Evolutionary conservation across 2,888 invertebrate genomes (phyloP).

Genomic region (Drosophila gaucha): DNA sequence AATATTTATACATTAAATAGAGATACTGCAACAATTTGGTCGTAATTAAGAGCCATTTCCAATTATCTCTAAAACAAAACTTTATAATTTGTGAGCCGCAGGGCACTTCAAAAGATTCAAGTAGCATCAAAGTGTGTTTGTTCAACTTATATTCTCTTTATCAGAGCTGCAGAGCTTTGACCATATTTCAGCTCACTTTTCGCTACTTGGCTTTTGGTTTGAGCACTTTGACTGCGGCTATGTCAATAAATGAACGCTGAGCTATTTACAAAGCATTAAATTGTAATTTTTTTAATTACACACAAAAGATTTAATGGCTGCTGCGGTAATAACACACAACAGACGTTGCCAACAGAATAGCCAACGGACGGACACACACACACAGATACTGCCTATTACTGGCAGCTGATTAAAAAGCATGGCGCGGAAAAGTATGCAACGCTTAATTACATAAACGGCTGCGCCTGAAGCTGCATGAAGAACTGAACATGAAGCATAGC

Average conservation of each 20-base stretch:
- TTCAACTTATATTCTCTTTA: neutral
- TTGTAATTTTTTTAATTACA: conserved; percentile 78
- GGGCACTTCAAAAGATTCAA: neutral
- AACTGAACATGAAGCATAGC: conserved; percentile 29
- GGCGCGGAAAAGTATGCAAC: conserved; percentile 61
- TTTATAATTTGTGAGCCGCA: neutral
- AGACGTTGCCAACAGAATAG: conserved; percentile 37
- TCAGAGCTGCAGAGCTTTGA: neutral
- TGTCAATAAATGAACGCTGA: conserved; percentile 65
- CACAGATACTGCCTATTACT: conserved; percentile 21
- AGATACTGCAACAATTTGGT: no score
- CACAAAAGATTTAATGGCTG: conserved; percentile 77
- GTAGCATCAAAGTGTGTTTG: conserved; percentile 5
- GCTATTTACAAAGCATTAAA: conserved; percentile 72
- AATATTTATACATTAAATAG: neutral
- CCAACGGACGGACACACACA: conserved; percentile 13
- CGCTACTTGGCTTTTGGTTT: conserved; percentile 8
- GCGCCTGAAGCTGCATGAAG: conserved; percentile 38
- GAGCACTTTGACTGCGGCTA: conserved; percentile 17
- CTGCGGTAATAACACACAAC: conserved; percentile 71
- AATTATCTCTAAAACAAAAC: neutral
- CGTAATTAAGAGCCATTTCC: neutral
- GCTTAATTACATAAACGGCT: conserved; percentile 74
- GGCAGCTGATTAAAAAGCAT: conserved; percentile 61
- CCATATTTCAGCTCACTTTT: conserved; percentile 10